Conservation (phyloP, 37 sponge, comb jelly and placozoan species). For the Petrosia ficiformis region DNA sequence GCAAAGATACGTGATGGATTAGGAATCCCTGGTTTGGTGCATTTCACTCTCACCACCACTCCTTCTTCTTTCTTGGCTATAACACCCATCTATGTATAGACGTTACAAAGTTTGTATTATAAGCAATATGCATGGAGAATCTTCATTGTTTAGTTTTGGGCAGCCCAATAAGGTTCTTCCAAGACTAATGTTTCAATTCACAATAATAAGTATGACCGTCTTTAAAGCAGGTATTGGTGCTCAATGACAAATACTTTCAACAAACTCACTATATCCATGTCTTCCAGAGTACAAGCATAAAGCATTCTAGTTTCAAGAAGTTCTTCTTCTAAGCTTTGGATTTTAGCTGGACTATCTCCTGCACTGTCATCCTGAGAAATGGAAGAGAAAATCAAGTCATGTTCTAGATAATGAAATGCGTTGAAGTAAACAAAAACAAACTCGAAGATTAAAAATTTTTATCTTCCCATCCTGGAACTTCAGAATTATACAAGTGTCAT, state of each 20-base stretch:
- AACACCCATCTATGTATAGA: slow-evolving; percentile 45
- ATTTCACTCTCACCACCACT: slow-evolving; percentile 55
- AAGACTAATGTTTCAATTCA: no score
- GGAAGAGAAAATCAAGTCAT: not conserved
- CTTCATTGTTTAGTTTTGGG: no score
- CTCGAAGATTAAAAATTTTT: no score
- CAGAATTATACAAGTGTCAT: no score
- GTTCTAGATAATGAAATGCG: not conserved
- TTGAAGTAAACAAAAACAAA: not conserved
- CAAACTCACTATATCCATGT: slow-evolving; percentile 68
- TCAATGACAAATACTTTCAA: not conserved
- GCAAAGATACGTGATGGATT: slow-evolving; percentile 56
- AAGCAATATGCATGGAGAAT: no score
- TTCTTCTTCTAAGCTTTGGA: slow-evolving; percentile 31
- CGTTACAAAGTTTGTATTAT: no score
- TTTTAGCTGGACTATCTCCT: not conserved
- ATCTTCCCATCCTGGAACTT: no score
- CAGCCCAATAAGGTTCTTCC: no score
- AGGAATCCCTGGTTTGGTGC: slow-evolving; percentile 35
- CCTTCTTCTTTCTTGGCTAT: slow-evolving; percentile 40
- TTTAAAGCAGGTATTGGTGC: not conserved
- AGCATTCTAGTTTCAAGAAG: slow-evolving; percentile 78
- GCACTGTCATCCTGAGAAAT: not conserved
- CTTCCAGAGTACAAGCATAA: slow-evolving; percentile 67
- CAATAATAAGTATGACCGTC: slow-evolving; percentile 31